Conservation (phyloP, 2,888 invertebrate species). For the Cylloceria caligata region DNA sequence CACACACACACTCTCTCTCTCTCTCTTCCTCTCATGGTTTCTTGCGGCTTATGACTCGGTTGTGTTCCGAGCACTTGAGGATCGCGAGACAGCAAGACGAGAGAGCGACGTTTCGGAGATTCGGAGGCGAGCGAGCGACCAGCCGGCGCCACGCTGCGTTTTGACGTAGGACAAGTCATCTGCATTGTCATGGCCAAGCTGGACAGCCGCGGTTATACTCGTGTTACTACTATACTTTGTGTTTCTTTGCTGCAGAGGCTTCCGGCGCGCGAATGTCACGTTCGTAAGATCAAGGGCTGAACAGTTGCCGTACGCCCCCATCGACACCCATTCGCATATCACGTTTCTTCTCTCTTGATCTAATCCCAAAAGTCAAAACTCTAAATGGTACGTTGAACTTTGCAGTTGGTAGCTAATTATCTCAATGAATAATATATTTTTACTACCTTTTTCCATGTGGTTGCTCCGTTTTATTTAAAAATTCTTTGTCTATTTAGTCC, state of each 20-base stretch:
- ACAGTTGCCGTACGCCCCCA: conserved; percentile 48
- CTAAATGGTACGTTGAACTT: conserved; percentile 2
- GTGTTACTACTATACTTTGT: conserved; percentile 47
- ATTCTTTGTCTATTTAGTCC: no score
- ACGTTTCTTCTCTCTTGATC: not conserved
- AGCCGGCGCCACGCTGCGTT: conserved; percentile 83
- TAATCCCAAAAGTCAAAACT: not conserved
- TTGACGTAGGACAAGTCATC: conserved; percentile 84
- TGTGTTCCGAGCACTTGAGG: conserved; percentile 58
- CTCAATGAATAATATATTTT: no score
- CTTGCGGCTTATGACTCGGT: conserved; percentile 52
- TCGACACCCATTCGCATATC: conserved; percentile 4
- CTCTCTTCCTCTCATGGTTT: conserved; percentile 30
- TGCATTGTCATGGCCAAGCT: conserved; percentile 83
- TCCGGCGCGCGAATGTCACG: conserved; percentile 64
- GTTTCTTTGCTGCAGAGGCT: conserved; percentile 50
- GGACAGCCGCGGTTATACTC: conserved; percentile 55
- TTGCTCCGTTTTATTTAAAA: no score
- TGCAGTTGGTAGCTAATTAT: no score
- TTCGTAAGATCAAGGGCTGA: conserved; percentile 41
- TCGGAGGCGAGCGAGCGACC: conserved; percentile 53
- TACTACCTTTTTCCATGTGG: no score
- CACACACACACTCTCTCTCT: conserved; percentile 60
- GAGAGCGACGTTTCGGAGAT: conserved; percentile 62
- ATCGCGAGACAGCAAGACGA: conserved; percentile 59